Base-by-base conservation (phyloP, 2,113 vertebrate species). In the Elaphurus davidianus region DNA sequence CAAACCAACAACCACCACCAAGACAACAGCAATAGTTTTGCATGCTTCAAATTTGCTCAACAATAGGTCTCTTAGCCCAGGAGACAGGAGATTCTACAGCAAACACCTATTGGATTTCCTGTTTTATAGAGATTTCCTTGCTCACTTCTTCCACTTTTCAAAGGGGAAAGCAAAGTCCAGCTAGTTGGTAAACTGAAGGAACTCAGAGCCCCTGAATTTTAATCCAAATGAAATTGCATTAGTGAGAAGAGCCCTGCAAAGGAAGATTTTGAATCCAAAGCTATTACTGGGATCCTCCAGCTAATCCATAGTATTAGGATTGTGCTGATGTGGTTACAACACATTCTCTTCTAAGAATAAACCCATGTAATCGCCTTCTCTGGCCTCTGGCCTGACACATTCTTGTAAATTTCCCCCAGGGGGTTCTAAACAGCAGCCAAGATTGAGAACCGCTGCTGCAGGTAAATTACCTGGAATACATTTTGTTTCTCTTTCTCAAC, bases 321-420 rank as follows among this genome's bases (percentile, higher is more conserved):
- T 97, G 83, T 96, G 89, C 88, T 87, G 81, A 54, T 52, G 47
- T 57, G 50, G 47, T n/a, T 50, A 54, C 2, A 52, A 47, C 64
- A 92, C 27, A 87, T 82, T 64, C 90, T 90, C 78, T 55, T 15
- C 86, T 47, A 84, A 97, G 96, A 96, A 93, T n/a, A 92, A 94
- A 91, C 87, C 30, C 50, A 43, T 40, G 36, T 33, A 76, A 91
- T 92, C 86, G 21, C 54, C 59, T 90, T 95, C 67, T 86, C 64
- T 83, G 90, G 86, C 36, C 50, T 67, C 84, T 28, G 60, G 71
- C 71, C 85, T 33, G 55, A 62, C 7, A 5, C 3, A 36, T 28
- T 78, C 74, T 79, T 71, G n/a, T 43, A 91, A 19, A 71, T n/a
- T 30, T 91, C 47, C 59, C 90, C 96, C 23, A 9, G 30, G 57